Percentiles rank a stretch among this genome's conserved stretches.
phyloP scores from a whole-genome alignment of 2,888 invertebrate genomes.

The Calliscelio sp. region DNA sequence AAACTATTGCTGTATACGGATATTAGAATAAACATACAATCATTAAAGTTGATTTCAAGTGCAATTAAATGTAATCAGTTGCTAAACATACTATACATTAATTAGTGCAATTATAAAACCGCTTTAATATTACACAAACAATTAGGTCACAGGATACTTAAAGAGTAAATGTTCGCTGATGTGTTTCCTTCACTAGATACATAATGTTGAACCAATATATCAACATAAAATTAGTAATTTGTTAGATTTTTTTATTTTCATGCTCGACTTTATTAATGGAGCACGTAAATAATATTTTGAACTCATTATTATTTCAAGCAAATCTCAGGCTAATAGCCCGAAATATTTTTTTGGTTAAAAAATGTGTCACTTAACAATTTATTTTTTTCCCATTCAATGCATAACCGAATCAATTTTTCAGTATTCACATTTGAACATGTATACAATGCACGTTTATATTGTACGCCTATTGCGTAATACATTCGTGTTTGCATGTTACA shows the following conservation, averaged over 20 bases:
- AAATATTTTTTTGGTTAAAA: no score
- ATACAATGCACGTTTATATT: conserved; percentile 18
- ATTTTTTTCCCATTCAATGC: neutral
- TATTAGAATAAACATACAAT: no score
- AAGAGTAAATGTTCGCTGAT: neutral
- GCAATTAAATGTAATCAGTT: neutral
- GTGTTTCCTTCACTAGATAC: neutral
- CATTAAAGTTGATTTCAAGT: neutral
- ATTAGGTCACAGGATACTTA: conserved; percentile 10
- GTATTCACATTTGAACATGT: neutral
- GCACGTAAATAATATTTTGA: neutral
- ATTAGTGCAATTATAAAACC: neutral
- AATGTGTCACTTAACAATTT: neutral
- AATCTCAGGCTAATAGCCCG: no score
- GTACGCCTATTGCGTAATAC: neutral
- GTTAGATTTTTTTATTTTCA: neutral
- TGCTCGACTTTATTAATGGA: neutral
- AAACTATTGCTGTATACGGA: no score
- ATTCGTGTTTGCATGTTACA: conserved; percentile 37
- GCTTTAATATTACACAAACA: neutral
- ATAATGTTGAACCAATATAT: conserved; percentile 9
- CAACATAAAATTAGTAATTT: conserved; percentile 11
- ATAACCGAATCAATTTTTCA: neutral
- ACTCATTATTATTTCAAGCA: neutral
- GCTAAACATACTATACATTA: neutral